Conservation (phyloP, 2,113 vertebrate genomes). For the Sialia sialis region DNA sequence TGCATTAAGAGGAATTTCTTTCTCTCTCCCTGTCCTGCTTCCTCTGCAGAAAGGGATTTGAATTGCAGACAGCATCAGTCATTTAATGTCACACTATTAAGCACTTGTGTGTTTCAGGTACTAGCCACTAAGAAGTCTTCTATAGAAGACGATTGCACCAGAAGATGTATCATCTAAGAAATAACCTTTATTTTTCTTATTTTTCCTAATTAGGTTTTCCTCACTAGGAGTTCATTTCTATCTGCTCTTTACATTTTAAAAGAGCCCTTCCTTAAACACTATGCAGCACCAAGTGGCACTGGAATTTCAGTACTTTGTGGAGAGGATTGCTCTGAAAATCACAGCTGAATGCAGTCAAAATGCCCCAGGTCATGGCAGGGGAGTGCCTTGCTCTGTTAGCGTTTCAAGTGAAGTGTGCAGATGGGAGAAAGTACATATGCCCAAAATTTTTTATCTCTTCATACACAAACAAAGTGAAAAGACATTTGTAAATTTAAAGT, state of each 20-base stretch:
- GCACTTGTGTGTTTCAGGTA: not conserved
- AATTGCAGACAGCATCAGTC: not conserved
- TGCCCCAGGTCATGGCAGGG: accelerated
- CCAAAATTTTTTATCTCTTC: not conserved
- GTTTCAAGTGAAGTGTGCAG: not conserved
- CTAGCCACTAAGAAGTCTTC: not conserved
- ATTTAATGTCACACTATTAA: not conserved
- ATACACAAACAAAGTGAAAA: not conserved
- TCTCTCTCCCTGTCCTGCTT: not conserved
- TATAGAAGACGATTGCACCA: not conserved
- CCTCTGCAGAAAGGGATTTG: not conserved
- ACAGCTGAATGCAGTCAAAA: not conserved
- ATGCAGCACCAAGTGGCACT: not conserved
- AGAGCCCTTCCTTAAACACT: not conserved
- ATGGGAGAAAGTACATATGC: not conserved
- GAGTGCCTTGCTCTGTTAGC: not conserved
- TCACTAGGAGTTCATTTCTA: not conserved
- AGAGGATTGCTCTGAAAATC: not conserved
- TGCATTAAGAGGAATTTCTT: not conserved
- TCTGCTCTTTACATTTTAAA: not conserved
- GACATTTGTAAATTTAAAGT: not conserved
- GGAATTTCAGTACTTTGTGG: not conserved
- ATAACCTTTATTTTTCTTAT: not conserved
- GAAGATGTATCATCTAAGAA: not conserved
- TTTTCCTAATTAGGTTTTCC: not conserved